phyloP scores from a whole-genome alignment of 2,797 vertebrate genomes.

The Anabas testudineus region DNA sequence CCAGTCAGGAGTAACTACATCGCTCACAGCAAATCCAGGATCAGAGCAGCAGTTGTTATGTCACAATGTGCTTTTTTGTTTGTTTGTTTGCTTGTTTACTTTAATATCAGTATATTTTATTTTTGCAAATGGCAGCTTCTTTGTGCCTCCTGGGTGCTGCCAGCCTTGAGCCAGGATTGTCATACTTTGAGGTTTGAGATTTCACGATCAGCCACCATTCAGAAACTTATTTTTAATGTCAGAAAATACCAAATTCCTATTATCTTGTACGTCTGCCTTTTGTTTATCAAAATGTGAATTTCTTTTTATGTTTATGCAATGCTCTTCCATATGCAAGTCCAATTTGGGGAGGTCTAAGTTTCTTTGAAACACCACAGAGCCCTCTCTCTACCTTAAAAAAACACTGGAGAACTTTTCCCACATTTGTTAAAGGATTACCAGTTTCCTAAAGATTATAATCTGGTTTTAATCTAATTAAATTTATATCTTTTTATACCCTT shows the following conservation, averaged over 20 bases:
- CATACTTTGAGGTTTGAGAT: not conserved
- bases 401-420: not conserved
- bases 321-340: not conserved
- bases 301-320: not conserved
- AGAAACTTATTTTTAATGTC: not conserved
- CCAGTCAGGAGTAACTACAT: no score
- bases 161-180: not conserved
- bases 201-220: not conserved
- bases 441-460: not conserved
- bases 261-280: not conserved
- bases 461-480: not conserved
- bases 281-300: not conserved
- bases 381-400: not conserved
- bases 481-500: not conserved
- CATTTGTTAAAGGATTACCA: not conserved
- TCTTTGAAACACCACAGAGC: not conserved
- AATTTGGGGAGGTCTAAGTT: not conserved
- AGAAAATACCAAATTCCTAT: not conserved
- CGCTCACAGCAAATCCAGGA: no score
- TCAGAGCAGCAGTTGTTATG: not conserved
- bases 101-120: not conserved
- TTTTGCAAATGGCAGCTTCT: constrained; percentile 3
- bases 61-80: not conserved
- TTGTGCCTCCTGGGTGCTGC: not conserved
- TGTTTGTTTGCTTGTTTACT: not conserved